Evolutionary conservation across 2,113 vertebrate genomes (phyloP), one percentile per base, ranked within the genome.

Genomic region (Sterna hirundo): DNA sequence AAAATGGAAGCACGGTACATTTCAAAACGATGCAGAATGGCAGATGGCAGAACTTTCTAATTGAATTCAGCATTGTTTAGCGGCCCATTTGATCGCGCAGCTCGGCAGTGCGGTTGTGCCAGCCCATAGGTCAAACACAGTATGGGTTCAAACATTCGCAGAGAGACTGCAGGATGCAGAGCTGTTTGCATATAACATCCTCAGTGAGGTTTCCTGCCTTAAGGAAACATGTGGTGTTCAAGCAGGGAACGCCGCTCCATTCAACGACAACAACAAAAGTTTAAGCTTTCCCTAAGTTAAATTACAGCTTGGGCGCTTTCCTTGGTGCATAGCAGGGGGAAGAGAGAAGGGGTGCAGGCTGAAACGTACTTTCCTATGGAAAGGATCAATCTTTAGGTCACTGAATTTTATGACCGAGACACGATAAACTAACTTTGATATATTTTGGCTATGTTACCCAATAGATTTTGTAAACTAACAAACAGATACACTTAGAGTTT

Each of bases 121-220:
- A 74, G 47, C 60, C 90, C 84, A 89, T 71, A 94, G 94, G 94
- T 96, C 94, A 97, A 80, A 70, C 95, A 51, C 94, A 96, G 96
- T 10, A 3, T 40, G 96, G 83, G 42, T 32, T 66, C 69, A 75
- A 82, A 9, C 74, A 68, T 22, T 74, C 15, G 1, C 91, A 77
- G 75, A 49, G 91, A 72, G 21, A 70, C 62, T 65, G 29, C 91
- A 40, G 96, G 66, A 64, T 11, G 87, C 91, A 82, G 65, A 69
- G 72, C 62, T 83, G 38, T 82, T 77, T 90, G 84, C 84, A 44
- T 38, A 51, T 5, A 70, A 22, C 77, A 90, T 26, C 51, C 72
- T 79, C 94, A 62, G 38, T 1, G 22, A 86, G 74, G 62, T 49
- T 91, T 83, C 84, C 94, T 95, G 87, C 38, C 55, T 5, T 10